Conservation (phyloP, 1,140 invertebrate genomes). For the Akabosia matsudoensis region DNA sequence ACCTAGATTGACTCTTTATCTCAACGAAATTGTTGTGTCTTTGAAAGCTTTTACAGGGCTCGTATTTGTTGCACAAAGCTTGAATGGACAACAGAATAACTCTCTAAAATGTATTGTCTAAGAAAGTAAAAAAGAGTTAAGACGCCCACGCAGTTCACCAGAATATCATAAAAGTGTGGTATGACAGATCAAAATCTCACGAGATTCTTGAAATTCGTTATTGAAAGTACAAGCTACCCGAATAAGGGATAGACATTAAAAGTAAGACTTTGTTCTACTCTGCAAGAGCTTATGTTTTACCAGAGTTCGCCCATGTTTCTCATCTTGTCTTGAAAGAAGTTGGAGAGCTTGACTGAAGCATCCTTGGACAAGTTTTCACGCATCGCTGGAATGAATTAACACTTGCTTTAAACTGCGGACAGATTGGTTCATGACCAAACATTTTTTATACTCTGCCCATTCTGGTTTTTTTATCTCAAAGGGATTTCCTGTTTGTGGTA, state of each 20-base stretch:
- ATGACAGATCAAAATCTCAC: background rate
- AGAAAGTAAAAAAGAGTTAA: background rate
- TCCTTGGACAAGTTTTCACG: too few relatives aligned
- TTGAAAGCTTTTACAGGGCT: background rate
- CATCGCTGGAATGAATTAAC: too few relatives aligned
- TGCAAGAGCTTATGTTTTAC: too few relatives aligned
- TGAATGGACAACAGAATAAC: background rate
- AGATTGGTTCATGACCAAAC: too few relatives aligned
- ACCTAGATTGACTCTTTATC: background rate
- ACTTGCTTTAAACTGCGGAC: too few relatives aligned
- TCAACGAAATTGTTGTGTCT: background rate
- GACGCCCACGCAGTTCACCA: background rate
- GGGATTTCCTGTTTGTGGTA: conserved; percentile 19
- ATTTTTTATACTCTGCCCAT: too few relatives aligned
- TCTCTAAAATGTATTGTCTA: conserved; percentile 12
- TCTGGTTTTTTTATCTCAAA: background rate
- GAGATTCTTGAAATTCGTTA: background rate
- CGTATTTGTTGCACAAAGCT: background rate
- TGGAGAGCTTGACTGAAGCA: too few relatives aligned
- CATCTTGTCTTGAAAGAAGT: too few relatives aligned
- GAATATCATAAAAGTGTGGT: background rate
- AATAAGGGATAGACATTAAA: too few relatives aligned
- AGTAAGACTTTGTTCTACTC: too few relatives aligned
- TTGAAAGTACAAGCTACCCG: too few relatives aligned
- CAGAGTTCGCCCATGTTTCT: too few relatives aligned